A percentile compares a stretch with the other conserved stretches of the same genome.
Evolutionary conservation across 2,797 vertebrate genomes (phyloP).

Genomic region (Pseudochirops cupreus): DNA sequence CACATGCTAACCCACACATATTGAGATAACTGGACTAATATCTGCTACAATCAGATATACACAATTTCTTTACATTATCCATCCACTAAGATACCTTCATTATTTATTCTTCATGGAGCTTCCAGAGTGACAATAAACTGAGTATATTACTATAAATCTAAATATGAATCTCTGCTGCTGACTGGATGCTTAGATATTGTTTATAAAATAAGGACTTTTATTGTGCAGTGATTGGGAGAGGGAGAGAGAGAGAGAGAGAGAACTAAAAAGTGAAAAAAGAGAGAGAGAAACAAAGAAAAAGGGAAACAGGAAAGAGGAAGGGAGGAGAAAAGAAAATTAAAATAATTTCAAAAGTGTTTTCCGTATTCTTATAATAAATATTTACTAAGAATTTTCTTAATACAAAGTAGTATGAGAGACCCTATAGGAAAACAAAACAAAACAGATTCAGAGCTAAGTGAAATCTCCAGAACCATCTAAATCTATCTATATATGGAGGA

Average conservation of each 20-base stretch:
- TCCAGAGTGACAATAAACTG: not conserved
- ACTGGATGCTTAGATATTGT: not conserved
- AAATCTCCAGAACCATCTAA: not conserved
- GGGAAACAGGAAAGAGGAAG: not conserved
- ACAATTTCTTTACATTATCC: not conserved
- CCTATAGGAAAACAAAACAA: not conserved
- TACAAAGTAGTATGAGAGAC: not conserved
- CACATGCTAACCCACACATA: not conserved
- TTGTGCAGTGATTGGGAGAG: not conserved
- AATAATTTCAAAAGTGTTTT: not conserved
- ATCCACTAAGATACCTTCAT: not conserved
- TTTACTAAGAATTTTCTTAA: not conserved
- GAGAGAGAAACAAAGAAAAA: not conserved
- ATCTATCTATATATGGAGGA: not conserved
- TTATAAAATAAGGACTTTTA: not conserved
- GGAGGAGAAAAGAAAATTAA: not conserved
- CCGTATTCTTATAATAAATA: not conserved
- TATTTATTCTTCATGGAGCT: not conserved
- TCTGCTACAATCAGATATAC: not conserved
- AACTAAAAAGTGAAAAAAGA: not conserved
- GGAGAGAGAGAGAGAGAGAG: no score
- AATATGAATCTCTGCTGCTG: not conserved
- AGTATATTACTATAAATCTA: not conserved
- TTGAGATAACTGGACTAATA: not conserved
- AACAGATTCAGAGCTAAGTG: not conserved